These are phyloP conservation scores for Caiman crocodilus DNA, from an alignment of 2,797 vertebrate species.

Conservation along the genomic window DNA sequence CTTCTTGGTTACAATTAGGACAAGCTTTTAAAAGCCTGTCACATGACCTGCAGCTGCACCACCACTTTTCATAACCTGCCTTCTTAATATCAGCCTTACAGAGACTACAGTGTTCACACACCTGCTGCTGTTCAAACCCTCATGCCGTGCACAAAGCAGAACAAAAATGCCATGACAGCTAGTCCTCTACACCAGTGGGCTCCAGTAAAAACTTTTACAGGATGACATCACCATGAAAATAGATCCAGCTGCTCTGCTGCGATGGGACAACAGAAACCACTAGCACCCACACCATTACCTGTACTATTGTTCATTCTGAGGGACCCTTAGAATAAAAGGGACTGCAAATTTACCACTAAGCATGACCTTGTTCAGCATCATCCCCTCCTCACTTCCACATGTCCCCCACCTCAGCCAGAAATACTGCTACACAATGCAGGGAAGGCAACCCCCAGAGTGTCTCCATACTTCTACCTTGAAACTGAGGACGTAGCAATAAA, in stretches of 20 bases:
- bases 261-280: neutral
- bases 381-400: neutral
- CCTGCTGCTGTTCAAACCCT: slow-evolving; percentile 28
- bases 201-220: neutral
- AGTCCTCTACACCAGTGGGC: neutral
- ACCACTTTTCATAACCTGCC: neutral
- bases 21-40: slow-evolving; percentile 1
- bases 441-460: neutral
- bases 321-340: neutral
- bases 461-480: neutral
- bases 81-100: neutral
- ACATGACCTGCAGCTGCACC: slow-evolving; percentile 37
- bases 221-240: neutral
- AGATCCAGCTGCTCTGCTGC: neutral
- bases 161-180: slow-evolving; percentile 9
- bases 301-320: neutral
- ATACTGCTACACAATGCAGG: neutral
- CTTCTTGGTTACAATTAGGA: neutral
- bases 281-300: neutral
- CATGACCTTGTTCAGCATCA: neutral
- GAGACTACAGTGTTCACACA: neutral
- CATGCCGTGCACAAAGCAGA: accelerated
- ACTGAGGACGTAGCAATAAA: neutral
- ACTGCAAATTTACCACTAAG: neutral
- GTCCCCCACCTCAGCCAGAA: neutral